Conservation (phyloP, 35 echinoderm and acorn worm species). For the Apostichopus parvimensis region DNA sequence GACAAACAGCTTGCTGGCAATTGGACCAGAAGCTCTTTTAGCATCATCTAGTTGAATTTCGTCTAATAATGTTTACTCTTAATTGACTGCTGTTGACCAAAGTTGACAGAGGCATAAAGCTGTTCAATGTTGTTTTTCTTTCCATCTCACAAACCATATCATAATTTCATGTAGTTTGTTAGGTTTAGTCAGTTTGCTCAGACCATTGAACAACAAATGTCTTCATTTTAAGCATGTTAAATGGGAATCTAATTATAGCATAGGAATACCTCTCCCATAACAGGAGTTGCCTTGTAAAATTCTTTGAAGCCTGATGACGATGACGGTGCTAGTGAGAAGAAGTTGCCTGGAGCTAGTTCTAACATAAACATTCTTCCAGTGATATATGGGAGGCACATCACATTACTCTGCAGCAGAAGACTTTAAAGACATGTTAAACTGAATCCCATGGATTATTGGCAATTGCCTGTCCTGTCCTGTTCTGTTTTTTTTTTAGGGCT, state of each 20-base stretch:
- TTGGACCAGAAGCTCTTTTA: too few relatives aligned
- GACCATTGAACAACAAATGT: too few relatives aligned
- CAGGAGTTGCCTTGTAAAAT: neutral
- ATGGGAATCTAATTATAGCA: constrained; percentile 19
- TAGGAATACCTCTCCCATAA: constrained; percentile 12
- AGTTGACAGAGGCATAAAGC: too few relatives aligned
- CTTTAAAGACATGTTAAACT: neutral
- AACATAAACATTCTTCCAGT: constrained; percentile 40
- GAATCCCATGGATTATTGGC: neutral
- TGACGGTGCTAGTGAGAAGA: neutral
- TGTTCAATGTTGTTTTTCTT: too few relatives aligned
- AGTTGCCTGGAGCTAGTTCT: constrained; percentile 2
- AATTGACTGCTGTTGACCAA: too few relatives aligned
- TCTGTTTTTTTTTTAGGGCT: constrained; percentile 11
- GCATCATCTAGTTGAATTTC: too few relatives aligned
- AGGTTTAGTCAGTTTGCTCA: too few relatives aligned
- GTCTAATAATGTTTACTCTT: too few relatives aligned
- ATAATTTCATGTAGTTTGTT: too few relatives aligned
- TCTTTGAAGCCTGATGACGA: constrained; percentile 8
- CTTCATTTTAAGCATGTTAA: too few relatives aligned
- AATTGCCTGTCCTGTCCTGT: neutral
- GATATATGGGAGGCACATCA: constrained; percentile 35
- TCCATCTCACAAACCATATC: too few relatives aligned
- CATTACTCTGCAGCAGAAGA: constrained; percentile 6
- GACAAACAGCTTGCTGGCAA: too few relatives aligned